Percentiles rank a stretch among this genome's conserved stretches.
These are phyloP conservation scores for Lynx canadensis DNA, from an alignment of 2,113 vertebrate species.

Conservation along the genomic window DNA sequence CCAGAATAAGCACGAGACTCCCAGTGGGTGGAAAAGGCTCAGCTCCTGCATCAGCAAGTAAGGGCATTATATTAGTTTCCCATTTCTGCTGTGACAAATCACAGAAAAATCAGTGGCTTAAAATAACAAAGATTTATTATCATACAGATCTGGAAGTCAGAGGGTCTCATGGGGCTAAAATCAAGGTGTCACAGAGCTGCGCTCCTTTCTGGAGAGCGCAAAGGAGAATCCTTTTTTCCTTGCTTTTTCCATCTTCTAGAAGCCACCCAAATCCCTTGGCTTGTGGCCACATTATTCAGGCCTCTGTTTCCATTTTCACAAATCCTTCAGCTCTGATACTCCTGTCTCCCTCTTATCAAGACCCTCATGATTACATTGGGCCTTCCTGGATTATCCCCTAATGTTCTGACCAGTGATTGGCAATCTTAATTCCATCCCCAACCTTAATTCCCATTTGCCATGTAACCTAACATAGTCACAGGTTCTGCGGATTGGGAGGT, in stretches of 20 bases:
- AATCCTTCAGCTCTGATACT: not conserved
- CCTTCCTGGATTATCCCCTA: not conserved
- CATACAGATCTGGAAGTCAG: not conserved
- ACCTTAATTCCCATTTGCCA: not conserved
- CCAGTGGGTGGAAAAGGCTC: not conserved
- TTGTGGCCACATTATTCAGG: not conserved
- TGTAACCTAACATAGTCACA: not conserved
- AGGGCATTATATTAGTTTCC: not conserved
- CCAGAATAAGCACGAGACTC: not conserved
- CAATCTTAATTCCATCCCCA: not conserved
- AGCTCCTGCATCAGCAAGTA: not conserved
- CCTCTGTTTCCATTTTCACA: not conserved
- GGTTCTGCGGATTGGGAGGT: not conserved
- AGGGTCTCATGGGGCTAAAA: not conserved
- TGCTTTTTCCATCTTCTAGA: not conserved
- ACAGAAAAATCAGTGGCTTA: not conserved
- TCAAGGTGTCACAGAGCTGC: not conserved
- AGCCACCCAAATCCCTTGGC: not conserved
- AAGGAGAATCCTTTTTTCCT: not conserved
- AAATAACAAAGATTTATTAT: too few species aligned
- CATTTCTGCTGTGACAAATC: not conserved
- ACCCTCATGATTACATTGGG: not conserved
- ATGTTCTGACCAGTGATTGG: not conserved
- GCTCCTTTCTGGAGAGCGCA: not conserved
- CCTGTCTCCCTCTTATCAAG: not conserved